A percentile compares a stretch with the other conserved stretches of the same genome.
Evolutionary conservation across 2,888 invertebrate genomes (phyloP).

Genomic region (Galerucella nymphaeae): DNA sequence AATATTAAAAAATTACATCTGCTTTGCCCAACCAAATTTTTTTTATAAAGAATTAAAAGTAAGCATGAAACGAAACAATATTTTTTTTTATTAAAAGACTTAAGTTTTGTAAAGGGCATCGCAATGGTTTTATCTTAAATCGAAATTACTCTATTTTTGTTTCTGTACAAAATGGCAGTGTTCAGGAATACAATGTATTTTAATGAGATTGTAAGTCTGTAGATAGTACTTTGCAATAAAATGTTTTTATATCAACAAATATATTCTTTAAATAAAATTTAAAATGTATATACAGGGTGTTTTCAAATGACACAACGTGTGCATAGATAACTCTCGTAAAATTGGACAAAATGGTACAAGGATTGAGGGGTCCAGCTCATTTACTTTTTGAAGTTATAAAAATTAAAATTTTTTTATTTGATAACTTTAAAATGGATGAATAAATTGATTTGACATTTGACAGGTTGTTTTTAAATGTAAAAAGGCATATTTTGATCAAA

Average conservation of each 20-base stretch:
- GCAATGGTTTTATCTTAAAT: slow-evolving; percentile 13
- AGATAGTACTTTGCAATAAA: background rate
- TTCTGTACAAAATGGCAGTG: slow-evolving; percentile 36
- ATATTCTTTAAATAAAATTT: too few relatives aligned
- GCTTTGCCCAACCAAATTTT: slow-evolving; percentile 29
- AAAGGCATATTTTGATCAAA: too few relatives aligned
- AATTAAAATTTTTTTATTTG: too few relatives aligned
- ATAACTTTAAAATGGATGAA: too few relatives aligned
- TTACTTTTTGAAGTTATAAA: too few relatives aligned
- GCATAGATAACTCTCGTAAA: too few relatives aligned
- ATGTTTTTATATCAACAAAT: background rate
- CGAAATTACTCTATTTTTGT: slow-evolving; percentile 24
- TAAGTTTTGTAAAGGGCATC: slow-evolving; percentile 23
- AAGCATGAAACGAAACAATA: slow-evolving; percentile 12
- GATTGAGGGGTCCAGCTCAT: too few relatives aligned
- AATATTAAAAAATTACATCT: slow-evolving; percentile 25
- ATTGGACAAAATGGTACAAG: too few relatives aligned
- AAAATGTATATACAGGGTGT: too few relatives aligned
- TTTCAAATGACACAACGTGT: too few relatives aligned
- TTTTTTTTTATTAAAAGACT: slow-evolving; percentile 13
- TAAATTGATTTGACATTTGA: too few relatives aligned
- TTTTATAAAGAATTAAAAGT: slow-evolving; percentile 21
- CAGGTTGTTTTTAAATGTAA: too few relatives aligned
- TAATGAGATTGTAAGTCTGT: background rate
- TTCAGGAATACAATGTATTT: slow-evolving; percentile 19